A percentile compares a stretch with the other conserved stretches of the same genome.
Conservation (phyloP, 37 sponge, comb jelly and placozoan species). For the Theonella swinhoei region DNA sequence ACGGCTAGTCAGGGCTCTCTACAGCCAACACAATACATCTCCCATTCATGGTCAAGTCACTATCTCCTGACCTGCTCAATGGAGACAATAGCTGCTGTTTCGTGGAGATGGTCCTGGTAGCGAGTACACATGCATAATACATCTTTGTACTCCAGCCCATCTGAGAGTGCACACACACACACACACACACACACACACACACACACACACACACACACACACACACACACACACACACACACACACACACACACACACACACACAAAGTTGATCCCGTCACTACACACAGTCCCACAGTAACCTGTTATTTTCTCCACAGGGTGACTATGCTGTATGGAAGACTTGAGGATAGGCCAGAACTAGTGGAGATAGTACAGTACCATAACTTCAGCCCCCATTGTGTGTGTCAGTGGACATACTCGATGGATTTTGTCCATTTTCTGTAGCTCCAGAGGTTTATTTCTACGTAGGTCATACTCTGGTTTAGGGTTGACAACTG, state of each 20-base stretch:
- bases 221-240: no score
- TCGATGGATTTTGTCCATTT: conserved; percentile 53
- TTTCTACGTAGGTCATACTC: not conserved
- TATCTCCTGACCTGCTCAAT: conserved; percentile 59
- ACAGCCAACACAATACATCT: not conserved
- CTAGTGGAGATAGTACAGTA: conserved; percentile 10
- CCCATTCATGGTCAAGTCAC: no score
- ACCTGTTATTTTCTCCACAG: conserved; percentile 40
- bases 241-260: no score
- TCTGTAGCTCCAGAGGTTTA: conserved; percentile 55
- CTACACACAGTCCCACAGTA: no score
- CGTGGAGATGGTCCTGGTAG: conserved; percentile 41
- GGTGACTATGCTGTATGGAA: conserved; percentile 11
- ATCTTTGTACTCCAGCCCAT: conserved; percentile 25
- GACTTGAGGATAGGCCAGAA: conserved; percentile 72
- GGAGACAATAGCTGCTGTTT: conserved; percentile 14
- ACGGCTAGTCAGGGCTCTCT: conserved; percentile 55
- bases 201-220: no score
- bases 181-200: no score
- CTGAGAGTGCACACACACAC: conserved; percentile 17
- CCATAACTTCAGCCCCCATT: not conserved
- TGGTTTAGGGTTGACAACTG: conserved; percentile 46
- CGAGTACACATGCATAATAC: conserved; percentile 22
- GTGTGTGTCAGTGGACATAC: no score
- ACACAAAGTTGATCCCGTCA: no score